Percentiles rank a stretch among this genome's conserved stretches.
phyloP scores from a whole-genome alignment of 2,888 invertebrate species.

The Pandemis cinnamomeana region DNA sequence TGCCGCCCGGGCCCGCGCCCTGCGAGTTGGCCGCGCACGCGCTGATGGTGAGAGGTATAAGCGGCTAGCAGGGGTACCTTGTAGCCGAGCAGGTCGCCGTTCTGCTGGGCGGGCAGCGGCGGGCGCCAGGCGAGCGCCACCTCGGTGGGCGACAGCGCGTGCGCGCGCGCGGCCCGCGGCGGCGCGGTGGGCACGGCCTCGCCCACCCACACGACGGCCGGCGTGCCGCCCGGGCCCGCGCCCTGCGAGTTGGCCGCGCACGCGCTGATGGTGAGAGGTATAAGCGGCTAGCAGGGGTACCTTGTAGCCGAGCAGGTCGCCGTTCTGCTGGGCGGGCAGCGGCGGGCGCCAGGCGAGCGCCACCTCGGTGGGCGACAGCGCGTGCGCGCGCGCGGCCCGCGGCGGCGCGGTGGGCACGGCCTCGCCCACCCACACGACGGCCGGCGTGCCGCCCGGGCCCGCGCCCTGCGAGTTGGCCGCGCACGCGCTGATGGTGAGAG shows the following conservation, averaged over 20 bases:
- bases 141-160: slow-evolving; percentile 94
- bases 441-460: slow-evolving; percentile 94
- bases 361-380: slow-evolving; percentile 95
- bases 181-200: slow-evolving; percentile 97
- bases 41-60: slow-evolving; percentile 86
- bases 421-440: slow-evolving; percentile 98
- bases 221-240: slow-evolving; percentile 94
- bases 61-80: slow-evolving; percentile 89
- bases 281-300: slow-evolving; percentile 79
- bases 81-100: slow-evolving; percentile 97
- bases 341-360: slow-evolving; percentile 95
- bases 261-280: slow-evolving; percentile 90
- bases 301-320: slow-evolving; percentile 97
- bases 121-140: slow-evolving; percentile 95
- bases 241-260: slow-evolving; percentile 97
- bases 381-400: slow-evolving; percentile 88
- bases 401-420: slow-evolving; percentile 97
- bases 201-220: slow-evolving; percentile 97
- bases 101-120: slow-evolving; percentile 95
- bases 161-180: slow-evolving; percentile 89
- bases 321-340: slow-evolving; percentile 95
- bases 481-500: slow-evolving; percentile 92
- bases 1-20: slow-evolving; percentile 95
- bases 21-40: slow-evolving; percentile 96
- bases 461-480: slow-evolving; percentile 97